Conservation (phyloP, 2,113 vertebrate genomes). For the Talpa occidentalis region DNA sequence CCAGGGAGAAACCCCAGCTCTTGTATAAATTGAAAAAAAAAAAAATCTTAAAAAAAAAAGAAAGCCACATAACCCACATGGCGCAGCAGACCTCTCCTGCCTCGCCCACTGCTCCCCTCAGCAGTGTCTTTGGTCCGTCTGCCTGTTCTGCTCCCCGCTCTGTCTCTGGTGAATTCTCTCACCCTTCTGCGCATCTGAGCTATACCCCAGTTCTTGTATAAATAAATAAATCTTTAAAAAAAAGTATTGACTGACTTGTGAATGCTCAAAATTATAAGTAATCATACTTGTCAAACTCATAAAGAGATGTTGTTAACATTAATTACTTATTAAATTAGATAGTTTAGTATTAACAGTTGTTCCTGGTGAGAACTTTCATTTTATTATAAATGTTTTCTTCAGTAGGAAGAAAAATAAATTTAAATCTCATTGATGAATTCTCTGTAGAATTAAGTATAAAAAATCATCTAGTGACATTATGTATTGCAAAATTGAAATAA, state of each 20-base stretch:
- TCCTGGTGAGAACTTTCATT: background rate
- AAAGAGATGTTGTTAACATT: background rate
- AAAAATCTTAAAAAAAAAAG: no score
- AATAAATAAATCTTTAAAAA: no score
- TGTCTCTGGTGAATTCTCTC: no score
- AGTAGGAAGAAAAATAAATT: background rate
- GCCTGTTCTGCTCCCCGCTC: no score
- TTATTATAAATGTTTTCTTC: background rate
- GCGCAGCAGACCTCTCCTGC: no score
- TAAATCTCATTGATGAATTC: background rate
- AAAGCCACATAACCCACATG: no score
- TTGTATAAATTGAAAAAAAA: no score
- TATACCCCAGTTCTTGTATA: no score
- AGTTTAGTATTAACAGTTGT: background rate
- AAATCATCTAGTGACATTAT: background rate
- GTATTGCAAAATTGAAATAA: conserved; percentile 5
- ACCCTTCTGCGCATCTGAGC: no score
- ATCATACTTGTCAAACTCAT: background rate
- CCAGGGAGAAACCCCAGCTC: no score
- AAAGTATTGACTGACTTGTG: background rate
- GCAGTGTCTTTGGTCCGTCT: no score
- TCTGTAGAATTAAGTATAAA: background rate
- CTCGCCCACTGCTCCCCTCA: no score
- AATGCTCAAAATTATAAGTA: background rate
- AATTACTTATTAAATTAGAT: background rate